Conservation (phyloP, 2,113 vertebrate genomes). For the Leucoraja erinaceus region DNA sequence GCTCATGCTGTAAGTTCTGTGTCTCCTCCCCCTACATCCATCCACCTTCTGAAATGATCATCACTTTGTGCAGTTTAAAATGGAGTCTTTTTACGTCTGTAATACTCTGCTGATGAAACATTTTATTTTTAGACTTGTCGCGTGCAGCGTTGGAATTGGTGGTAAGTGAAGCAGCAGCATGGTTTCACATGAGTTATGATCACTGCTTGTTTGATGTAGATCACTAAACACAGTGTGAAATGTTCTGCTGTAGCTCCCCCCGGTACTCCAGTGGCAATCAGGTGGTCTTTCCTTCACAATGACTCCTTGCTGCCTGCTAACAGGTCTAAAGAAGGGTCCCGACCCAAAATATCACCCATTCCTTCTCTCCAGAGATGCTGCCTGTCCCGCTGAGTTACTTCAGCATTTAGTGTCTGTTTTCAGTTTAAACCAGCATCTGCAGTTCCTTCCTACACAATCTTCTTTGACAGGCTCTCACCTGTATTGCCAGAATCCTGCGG, state of each 20-base stretch:
- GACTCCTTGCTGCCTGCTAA: neutral
- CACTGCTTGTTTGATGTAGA: neutral
- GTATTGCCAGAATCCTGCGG: neutral
- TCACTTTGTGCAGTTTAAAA: neutral
- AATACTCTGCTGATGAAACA: neutral
- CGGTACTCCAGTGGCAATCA: neutral
- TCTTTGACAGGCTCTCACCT: neutral
- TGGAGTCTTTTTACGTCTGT: neutral
- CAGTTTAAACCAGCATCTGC: too few species aligned
- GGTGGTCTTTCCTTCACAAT: neutral
- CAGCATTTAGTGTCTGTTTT: too few species aligned
- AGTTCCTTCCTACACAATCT: neutral
- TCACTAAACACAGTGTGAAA: neutral
- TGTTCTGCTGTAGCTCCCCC: neutral
- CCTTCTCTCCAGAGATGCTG: too few species aligned
- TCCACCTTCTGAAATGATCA: neutral
- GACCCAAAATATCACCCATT: too few species aligned
- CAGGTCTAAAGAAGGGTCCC: too few species aligned
- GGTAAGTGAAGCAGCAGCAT: conserved; percentile 34
- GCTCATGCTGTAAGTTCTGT: neutral
- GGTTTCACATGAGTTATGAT: neutral
- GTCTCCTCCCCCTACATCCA: neutral
- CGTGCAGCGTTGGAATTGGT: neutral
- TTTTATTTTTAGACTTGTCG: conserved; percentile 26
- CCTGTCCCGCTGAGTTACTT: too few species aligned